Evolutionary conservation across 2,797 vertebrate genomes (phyloP).

Genomic region (Otolemur crassicaudatus): DNA sequence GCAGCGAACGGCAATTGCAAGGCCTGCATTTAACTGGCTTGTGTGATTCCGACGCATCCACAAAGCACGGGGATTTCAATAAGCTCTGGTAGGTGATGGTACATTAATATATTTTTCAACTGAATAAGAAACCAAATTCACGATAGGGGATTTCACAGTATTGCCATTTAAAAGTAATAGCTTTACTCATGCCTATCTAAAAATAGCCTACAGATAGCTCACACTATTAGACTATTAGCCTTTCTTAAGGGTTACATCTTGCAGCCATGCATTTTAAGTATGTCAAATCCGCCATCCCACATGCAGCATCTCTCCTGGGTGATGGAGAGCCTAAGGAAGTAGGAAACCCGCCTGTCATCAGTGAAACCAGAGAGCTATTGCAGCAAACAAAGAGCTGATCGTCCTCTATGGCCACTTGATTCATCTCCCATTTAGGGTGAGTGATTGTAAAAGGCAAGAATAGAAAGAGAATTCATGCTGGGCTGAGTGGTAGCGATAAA

Average conservation of each 20-base stretch:
- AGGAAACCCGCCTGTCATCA: background rate
- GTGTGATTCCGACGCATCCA: background rate
- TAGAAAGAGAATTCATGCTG: background rate
- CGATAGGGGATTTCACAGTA: slow-evolving; percentile 8
- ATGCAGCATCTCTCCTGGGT: background rate
- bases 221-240: background rate
- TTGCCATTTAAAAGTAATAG: slow-evolving; percentile 1
- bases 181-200: slow-evolving; percentile 1
- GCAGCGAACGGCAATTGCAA: slow-evolving; percentile 70
- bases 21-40: slow-evolving; percentile 49
- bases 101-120: slow-evolving; percentile 15
- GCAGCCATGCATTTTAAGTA: background rate
- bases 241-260: background rate
- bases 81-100: background rate
- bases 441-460: background rate
- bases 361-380: background rate
- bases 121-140: slow-evolving; percentile 18
- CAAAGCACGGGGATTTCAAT: slow-evolving; percentile 26
- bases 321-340: background rate
- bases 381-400: background rate
- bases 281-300: background rate
- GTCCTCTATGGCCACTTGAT: background rate
- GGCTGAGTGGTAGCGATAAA: background rate
- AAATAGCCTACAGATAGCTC: background rate
- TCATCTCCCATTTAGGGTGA: background rate